Base-by-base conservation (phyloP, 23 tunicate genomes). In the Aplidium turbinatum region DNA sequence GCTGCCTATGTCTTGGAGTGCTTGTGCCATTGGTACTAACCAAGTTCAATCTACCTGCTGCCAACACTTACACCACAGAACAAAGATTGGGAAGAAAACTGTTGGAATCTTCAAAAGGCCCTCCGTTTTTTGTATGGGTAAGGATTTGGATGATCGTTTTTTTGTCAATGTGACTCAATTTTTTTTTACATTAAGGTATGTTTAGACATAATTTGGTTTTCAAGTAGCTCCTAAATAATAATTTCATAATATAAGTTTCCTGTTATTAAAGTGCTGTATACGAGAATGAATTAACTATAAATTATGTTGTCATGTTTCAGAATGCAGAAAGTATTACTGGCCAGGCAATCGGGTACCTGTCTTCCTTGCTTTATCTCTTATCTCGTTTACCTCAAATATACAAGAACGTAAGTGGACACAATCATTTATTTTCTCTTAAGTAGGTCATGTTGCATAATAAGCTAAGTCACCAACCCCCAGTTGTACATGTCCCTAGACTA, bases 351-450 rank as follows among this genome's bases (percentile, higher is more conserved):
- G 99, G 99, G 0, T 86, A 89, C 51, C 19, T 94, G 54, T 94
- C 99, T 11, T 78, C 99, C 31, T 31, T 87, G 0, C 78, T 94
- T 50, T 94, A 94, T 68, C 85, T 94, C 51, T 90, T 76, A 39
- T 94, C 99, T 18, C 71, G 99, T 63, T 68, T 94, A 22, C 99
- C 99, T 53, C 99, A 94, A 60, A 94, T 94, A 31, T 53, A 71
- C 28, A 94, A 86, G 64, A 94, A 94, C 58, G 97, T 91, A 48
- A 91, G 86, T 24, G 22, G 19, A 1, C 7, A 25, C 23, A 68
- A 9, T 23, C 23, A 13, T 11, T 13, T 47, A 46, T 16, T 63
- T 27, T 16, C 50, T 42, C 11, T 42, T 42, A 9, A n/a, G n/a
- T n/a, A n/a, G n/a, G n/a, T n/a, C n/a, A n/a, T n/a, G n/a, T n/a